A percentile compares a stretch with the other conserved stretches of the same genome.
These are phyloP conservation scores for Lasioglossum oenotherae DNA, from an alignment of 2,888 invertebrate species.

Conservation along the genomic window DNA sequence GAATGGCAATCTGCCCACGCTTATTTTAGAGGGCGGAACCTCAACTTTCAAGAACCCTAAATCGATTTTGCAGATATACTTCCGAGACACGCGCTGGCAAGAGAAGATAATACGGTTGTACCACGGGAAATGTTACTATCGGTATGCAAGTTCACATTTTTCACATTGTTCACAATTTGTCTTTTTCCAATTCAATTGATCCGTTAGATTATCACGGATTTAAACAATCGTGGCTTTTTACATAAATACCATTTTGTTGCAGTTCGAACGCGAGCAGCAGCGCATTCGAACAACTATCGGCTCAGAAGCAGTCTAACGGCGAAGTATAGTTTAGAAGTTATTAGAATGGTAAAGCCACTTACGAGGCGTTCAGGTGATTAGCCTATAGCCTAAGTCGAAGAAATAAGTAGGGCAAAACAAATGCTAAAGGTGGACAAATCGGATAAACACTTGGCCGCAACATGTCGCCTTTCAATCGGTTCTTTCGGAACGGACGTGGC, in stretches of 20 bases:
- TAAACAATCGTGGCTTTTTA: background rate
- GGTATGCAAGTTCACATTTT: too few species aligned
- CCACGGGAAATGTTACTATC: too few species aligned
- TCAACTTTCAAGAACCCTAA: background rate
- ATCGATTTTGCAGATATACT: background rate
- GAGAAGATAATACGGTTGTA: background rate
- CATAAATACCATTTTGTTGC: background rate
- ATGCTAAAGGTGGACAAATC: background rate
- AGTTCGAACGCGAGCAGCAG: background rate
- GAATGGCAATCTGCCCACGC: background rate
- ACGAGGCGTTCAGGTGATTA: background rate
- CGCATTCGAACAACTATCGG: background rate
- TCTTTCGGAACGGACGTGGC: background rate
- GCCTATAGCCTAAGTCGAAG: background rate
- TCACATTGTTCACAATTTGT: too few species aligned
- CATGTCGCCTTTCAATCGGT: background rate
- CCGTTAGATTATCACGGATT: background rate
- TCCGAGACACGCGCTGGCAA: background rate
- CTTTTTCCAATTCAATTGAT: background rate
- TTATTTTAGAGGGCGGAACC: background rate
- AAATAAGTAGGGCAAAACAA: slow-evolving; percentile 8
- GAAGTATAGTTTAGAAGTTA: background rate
- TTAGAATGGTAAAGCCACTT: background rate
- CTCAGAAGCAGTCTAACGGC: background rate
- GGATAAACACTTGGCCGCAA: background rate